Conservation (phyloP, 2,797 vertebrate genomes). For the Catamblyrhynchus diadema region DNA sequence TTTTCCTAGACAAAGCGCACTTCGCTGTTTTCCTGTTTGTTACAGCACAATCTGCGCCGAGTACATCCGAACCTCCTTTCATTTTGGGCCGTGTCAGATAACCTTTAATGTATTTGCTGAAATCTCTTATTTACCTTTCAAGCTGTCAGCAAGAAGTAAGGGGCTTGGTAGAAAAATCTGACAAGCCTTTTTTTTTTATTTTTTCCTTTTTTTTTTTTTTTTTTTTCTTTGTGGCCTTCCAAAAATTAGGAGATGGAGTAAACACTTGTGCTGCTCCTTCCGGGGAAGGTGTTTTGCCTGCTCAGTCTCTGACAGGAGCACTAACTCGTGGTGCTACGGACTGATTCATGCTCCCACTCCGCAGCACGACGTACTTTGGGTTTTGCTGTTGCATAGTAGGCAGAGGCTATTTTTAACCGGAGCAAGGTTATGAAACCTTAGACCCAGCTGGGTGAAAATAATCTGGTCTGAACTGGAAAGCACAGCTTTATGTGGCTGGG, state of each 20-base stretch:
- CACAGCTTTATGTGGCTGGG: slow-evolving; percentile 12
- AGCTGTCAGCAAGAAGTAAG: background rate
- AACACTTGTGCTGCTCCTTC: background rate
- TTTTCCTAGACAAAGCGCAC: slow-evolving; percentile 62
- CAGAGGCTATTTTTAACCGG: slow-evolving; percentile 63
- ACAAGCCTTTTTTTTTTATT: background rate
- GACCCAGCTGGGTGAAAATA: slow-evolving; percentile 53
- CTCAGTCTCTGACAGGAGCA: background rate
- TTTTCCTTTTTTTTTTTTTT: background rate
- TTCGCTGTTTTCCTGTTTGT: slow-evolving; percentile 43
- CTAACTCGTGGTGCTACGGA: background rate
- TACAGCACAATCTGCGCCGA: background rate
- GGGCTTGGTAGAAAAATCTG: background rate
- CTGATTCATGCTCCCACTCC: slow-evolving; percentile 26
- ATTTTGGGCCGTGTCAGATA: background rate
- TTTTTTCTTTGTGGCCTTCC: background rate
- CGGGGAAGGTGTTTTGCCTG: background rate
- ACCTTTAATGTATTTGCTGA: background rate
- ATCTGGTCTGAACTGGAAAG: slow-evolving; percentile 57
- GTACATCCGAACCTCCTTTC: background rate
- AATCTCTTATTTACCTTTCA: slow-evolving; percentile 13
- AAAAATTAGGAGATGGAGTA: background rate
- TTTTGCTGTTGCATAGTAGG: slow-evolving; percentile 48
- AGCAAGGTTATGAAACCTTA: slow-evolving; percentile 72
- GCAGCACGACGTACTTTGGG: background rate